phyloP scores from a whole-genome alignment of 2,113 vertebrate genomes.

The Crocuta crocuta region DNA sequence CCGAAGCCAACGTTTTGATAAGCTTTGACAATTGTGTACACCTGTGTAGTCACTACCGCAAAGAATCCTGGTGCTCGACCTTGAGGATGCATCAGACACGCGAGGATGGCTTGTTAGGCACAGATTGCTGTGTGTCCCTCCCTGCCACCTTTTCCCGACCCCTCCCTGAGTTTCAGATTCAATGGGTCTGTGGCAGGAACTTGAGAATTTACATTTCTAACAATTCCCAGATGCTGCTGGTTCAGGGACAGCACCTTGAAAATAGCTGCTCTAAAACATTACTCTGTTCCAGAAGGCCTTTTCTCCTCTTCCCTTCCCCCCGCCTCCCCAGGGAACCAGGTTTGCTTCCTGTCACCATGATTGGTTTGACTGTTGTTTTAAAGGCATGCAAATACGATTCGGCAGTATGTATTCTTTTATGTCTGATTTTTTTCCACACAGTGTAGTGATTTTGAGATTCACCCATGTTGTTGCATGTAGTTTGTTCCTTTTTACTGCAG shows the following conservation, averaged over 20 bases:
- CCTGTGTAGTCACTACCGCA: not conserved
- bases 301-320: accelerated
- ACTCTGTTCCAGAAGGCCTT: not conserved
- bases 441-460: not conserved
- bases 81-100: not conserved
- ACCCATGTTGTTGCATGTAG: not conserved
- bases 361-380: not conserved
- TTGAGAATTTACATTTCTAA: not conserved
- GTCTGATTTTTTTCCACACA: not conserved
- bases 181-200: not conserved
- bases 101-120: not conserved
- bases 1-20: not conserved
- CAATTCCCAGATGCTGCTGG: not conserved
- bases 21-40: not conserved
- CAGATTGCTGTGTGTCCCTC: not conserved
- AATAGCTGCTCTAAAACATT: not conserved
- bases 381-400: not conserved
- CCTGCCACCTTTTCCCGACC: too few relatives aligned
- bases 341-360: not conserved
- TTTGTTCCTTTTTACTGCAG: not conserved
- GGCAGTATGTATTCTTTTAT: not conserved
- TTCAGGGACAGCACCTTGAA: not conserved
- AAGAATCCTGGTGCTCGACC: not conserved
- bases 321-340: not conserved
- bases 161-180: not conserved